A percentile compares a stretch with the other conserved stretches of the same genome.
phyloP scores from a whole-genome alignment of 2,113 vertebrate species.

The Athene cunicularia region DNA sequence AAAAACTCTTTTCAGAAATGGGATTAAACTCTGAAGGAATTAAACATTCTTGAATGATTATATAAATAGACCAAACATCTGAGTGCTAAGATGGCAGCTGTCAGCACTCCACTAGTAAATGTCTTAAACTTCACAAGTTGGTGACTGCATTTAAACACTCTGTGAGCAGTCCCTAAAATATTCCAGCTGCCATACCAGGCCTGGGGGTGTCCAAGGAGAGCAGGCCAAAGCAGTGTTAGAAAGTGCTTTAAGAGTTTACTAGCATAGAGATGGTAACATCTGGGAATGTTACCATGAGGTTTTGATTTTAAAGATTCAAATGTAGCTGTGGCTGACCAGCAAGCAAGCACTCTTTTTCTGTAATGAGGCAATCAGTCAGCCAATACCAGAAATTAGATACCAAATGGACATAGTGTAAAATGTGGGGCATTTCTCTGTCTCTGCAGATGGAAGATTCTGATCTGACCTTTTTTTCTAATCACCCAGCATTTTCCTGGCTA shows the following conservation, averaged over 20 bases:
- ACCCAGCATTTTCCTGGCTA: background rate
- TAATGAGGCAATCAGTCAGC: background rate
- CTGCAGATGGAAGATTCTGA: background rate
- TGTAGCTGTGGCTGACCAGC: background rate
- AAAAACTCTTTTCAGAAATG: background rate
- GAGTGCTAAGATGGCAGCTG: background rate
- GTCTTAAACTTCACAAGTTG: background rate
- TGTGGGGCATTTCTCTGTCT: accelerated
- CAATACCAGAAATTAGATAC: background rate
- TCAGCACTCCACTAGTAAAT: background rate
- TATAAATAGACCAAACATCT: background rate
- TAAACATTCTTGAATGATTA: background rate
- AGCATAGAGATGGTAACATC: background rate
- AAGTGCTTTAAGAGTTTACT: background rate
- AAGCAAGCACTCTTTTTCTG: background rate
- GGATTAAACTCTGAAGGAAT: background rate
- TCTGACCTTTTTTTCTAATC: background rate
- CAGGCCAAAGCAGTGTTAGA: background rate
- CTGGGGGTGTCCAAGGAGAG: background rate
- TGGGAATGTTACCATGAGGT: background rate
- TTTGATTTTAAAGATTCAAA: background rate
- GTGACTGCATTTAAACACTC: background rate
- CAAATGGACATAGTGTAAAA: background rate
- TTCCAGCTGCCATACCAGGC: background rate
- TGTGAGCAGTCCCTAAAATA: background rate